phyloP scores from a whole-genome alignment of 2,113 vertebrate species.

The Macrotis lagotis region DNA sequence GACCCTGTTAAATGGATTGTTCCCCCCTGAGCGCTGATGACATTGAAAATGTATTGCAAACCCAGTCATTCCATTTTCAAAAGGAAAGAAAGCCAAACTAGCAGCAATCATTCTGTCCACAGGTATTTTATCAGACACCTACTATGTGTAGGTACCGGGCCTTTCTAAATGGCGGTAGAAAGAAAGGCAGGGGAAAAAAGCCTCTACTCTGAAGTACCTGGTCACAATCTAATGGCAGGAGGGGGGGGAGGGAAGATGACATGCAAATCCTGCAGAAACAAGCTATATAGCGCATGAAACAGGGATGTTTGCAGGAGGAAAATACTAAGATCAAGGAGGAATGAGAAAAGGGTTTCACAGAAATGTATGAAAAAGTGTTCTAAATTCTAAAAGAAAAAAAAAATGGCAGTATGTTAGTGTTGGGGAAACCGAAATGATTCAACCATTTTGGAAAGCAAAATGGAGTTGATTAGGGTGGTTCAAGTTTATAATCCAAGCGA shows the following conservation, averaged over 20 bases:
- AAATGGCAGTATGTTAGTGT: background rate
- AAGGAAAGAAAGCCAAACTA: background rate
- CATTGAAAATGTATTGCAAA: background rate
- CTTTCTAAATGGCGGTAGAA: too few species aligned
- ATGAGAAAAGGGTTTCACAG: background rate
- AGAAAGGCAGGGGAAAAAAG: background rate
- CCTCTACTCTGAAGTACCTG: background rate
- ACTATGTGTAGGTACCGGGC: background rate
- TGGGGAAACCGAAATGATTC: background rate
- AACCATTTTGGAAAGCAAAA: background rate
- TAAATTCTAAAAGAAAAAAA: background rate
- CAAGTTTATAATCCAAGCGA: background rate
- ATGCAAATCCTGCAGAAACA: background rate
- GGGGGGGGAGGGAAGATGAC: background rate
- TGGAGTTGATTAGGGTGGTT: background rate
- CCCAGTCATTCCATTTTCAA: background rate
- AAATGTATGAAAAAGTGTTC: background rate
- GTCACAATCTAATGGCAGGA: background rate
- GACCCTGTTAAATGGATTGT: background rate
- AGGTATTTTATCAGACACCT: background rate
- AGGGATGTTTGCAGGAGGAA: background rate
- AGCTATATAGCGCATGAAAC: background rate
- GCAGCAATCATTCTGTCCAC: background rate
- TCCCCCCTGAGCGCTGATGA: background rate
- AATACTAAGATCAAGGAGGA: background rate